phyloP scores from a whole-genome alignment of 2,888 invertebrate genomes.

The Perizoma flavofasciatum region DNA sequence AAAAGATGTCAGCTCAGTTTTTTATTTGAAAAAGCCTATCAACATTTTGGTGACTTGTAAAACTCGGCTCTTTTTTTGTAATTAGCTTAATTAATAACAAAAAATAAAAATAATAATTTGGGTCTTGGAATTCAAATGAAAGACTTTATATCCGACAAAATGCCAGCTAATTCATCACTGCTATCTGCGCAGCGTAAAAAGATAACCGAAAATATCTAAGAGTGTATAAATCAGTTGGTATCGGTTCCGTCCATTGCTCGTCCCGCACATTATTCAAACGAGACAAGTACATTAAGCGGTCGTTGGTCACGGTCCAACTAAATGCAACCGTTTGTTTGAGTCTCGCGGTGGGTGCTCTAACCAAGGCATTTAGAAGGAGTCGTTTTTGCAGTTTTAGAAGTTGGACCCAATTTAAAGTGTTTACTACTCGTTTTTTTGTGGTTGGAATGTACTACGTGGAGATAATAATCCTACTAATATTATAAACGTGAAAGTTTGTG shows the following conservation, averaged over 20 bases:
- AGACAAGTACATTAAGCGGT: conserved; percentile 44
- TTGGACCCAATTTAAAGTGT: conserved; percentile 4
- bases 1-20: too few species aligned
- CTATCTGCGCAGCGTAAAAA: conserved; percentile 23
- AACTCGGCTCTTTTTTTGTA: too few species aligned
- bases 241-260: conserved; percentile 46
- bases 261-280: conserved; percentile 43
- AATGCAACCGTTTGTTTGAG: conserved; percentile 23
- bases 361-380: conserved; percentile 6
- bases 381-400: conserved; percentile 10
- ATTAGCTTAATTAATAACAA: too few species aligned
- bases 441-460: too few species aligned
- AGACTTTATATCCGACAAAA: conserved; percentile 5
- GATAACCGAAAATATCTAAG: conserved; percentile 35
- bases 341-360: conserved; percentile 1
- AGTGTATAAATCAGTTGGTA: conserved; percentile 46
- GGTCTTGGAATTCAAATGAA: too few species aligned
- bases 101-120: too few species aligned
- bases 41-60: too few species aligned
- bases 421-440: neutral
- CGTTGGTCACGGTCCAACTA: conserved; percentile 29
- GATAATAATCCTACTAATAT: too few species aligned
- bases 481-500: too few species aligned
- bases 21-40: too few species aligned
- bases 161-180: neutral